phyloP scores from a whole-genome alignment of 2,797 vertebrate genomes.

The Pseudotriccus pelzelni region DNA sequence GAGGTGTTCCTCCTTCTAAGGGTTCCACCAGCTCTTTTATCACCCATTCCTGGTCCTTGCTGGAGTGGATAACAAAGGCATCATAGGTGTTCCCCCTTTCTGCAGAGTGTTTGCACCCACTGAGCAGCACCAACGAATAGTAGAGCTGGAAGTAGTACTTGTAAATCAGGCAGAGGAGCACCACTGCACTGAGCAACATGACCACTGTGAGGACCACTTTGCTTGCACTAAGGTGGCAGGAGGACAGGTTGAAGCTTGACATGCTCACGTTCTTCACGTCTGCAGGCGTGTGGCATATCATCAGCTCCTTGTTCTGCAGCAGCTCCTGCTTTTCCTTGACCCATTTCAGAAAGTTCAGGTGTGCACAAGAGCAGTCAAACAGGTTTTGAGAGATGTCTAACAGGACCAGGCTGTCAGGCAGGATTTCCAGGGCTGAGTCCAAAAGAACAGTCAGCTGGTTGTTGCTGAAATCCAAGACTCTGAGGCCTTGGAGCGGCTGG shows the following conservation, averaged over 20 bases:
- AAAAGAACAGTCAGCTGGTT: slow-evolving; percentile 63
- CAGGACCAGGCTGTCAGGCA: slow-evolving; percentile 48
- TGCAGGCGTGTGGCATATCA: slow-evolving; percentile 61
- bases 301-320: slow-evolving; percentile 44
- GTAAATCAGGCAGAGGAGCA: slow-evolving; percentile 59
- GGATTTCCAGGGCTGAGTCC: slow-evolving; percentile 8
- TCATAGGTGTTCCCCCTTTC: slow-evolving; percentile 73
- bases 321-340: slow-evolving; percentile 56
- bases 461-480: slow-evolving; percentile 67
- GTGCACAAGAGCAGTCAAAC: slow-evolving; percentile 72
- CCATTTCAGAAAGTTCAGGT: slow-evolving; percentile 76
- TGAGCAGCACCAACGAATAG: slow-evolving; percentile 70
- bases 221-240: slow-evolving; percentile 33
- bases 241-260: slow-evolving; percentile 41
- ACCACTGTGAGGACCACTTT: not conserved
- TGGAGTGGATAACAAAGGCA: slow-evolving; percentile 86
- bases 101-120: slow-evolving; percentile 54
- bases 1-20: slow-evolving; percentile 76
- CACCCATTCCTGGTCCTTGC: slow-evolving; percentile 82
- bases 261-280: not conserved
- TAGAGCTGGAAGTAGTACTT: slow-evolving; percentile 78
- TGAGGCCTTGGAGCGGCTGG: slow-evolving; percentile 44
- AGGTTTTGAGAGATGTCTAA: slow-evolving; percentile 75
- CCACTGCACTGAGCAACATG: not conserved
- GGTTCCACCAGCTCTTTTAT: slow-evolving; percentile 78